phyloP scores from a whole-genome alignment of 2,113 vertebrate genomes.

The Mobula birostris region DNA sequence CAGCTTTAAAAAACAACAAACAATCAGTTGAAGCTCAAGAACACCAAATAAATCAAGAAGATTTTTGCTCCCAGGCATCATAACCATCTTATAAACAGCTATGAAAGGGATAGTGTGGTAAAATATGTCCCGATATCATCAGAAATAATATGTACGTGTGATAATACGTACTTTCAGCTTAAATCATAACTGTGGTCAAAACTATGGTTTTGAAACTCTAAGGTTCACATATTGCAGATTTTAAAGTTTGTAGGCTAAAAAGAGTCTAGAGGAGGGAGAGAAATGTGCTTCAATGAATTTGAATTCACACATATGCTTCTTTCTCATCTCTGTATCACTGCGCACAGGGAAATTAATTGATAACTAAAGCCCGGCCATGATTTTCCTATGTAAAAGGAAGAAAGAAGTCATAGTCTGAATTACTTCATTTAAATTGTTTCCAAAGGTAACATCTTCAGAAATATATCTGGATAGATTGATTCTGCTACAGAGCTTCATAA shows the following conservation, averaged over 20 bases:
- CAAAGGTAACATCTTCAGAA: neutral
- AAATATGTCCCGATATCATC: conserved; percentile 14
- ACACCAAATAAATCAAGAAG: conserved; percentile 25
- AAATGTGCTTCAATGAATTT: conserved; percentile 51
- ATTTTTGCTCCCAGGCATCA: conserved; percentile 29
- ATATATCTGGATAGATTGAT: neutral
- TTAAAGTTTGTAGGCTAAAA: conserved; percentile 50
- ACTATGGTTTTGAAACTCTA: conserved; percentile 41
- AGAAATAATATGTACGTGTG: conserved; percentile 8
- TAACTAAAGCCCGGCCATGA: conserved; percentile 56
- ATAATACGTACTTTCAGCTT: conserved; percentile 21
- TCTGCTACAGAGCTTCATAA: neutral
- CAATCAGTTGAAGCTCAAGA: neutral
- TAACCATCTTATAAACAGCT: conserved; percentile 7
- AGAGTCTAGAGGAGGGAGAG: conserved; percentile 47
- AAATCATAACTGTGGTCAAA: neutral
- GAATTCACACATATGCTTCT: conserved; percentile 45
- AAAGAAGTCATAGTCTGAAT: conserved; percentile 47
- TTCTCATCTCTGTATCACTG: conserved; percentile 47
- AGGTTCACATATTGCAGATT: conserved; percentile 37
- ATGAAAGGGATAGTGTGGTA: conserved; percentile 7
- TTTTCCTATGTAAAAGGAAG: conserved; percentile 48
- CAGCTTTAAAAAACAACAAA: conserved; percentile 45
- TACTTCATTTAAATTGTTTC: conserved; percentile 35
- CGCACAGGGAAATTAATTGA: conserved; percentile 53